phyloP scores from a whole-genome alignment of 1,140 invertebrate species.

The Teleogryllus occipitalis region DNA sequence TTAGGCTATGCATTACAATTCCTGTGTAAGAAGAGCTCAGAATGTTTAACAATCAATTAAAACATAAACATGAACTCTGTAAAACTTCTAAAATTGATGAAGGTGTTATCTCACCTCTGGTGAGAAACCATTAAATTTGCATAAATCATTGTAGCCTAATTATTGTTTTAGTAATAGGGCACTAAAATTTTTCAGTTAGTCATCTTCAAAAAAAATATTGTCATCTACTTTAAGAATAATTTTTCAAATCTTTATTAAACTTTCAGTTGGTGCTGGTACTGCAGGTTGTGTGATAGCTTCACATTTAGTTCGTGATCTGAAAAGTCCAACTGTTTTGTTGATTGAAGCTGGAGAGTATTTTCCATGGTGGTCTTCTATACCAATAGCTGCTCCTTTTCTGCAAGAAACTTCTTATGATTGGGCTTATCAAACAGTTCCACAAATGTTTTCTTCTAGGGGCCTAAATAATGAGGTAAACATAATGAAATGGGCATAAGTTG shows the following conservation, averaged over 20 bases:
- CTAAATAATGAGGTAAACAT: slow-evolving; percentile 45
- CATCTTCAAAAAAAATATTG: no score
- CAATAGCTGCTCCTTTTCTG: slow-evolving; percentile 52
- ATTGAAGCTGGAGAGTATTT: slow-evolving; percentile 64
- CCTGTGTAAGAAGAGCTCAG: no score
- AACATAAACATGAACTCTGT: no score
- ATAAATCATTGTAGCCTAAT: no score
- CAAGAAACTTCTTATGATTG: slow-evolving; percentile 56
- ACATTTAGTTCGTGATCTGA: slow-evolving; percentile 33
- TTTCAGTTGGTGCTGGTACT: slow-evolving; percentile 67
- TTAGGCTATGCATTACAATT: no score
- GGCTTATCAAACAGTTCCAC: slow-evolving; percentile 50
- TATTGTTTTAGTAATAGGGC: no score
- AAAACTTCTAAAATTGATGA: no score
- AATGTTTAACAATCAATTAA: no score
- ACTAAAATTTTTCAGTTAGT: no score
- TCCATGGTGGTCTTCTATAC: slow-evolving; percentile 50
- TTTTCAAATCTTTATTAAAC: neutral
- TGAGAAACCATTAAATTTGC: no score
- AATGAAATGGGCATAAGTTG: no score
- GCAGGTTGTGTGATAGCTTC: slow-evolving; percentile 70
- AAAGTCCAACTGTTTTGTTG: slow-evolving; percentile 53
- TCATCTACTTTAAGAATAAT: neutral
- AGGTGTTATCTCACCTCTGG: no score
- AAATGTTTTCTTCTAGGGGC: slow-evolving; percentile 55